A percentile compares a stretch with the other conserved stretches of the same genome.
phyloP scores from a whole-genome alignment of 2,888 invertebrate species.

The Oegoconia quadripuncta region DNA sequence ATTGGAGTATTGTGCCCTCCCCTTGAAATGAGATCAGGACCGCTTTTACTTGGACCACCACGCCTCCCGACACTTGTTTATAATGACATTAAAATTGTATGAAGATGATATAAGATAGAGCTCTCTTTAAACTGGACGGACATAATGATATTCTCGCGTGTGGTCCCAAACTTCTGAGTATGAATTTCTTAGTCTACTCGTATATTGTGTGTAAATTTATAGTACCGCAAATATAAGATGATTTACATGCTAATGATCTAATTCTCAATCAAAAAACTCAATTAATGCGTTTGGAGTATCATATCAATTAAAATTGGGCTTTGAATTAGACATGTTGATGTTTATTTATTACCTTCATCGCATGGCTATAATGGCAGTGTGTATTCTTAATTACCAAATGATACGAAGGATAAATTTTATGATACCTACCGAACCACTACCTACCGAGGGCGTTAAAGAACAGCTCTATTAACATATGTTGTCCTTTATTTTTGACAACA shows the following conservation, averaged over 20 bases:
- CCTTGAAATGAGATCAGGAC: constrained; percentile 41
- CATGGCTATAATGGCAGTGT: too few species aligned
- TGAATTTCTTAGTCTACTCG: constrained; percentile 38
- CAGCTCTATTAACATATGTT: too few species aligned
- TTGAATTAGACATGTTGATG: constrained; percentile 44
- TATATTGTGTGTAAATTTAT: constrained; percentile 42
- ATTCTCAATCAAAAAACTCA: constrained; percentile 37
- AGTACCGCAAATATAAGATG: constrained; percentile 34
- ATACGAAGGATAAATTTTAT: too few species aligned
- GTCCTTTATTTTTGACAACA: too few species aligned
- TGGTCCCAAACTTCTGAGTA: constrained; percentile 49
- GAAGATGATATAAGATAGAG: constrained; percentile 31
- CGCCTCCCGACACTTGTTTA: constrained; percentile 29
- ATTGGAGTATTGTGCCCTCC: constrained; percentile 50
- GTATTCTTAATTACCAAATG: too few species aligned
- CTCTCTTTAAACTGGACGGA: constrained; percentile 34
- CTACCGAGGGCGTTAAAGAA: too few species aligned
- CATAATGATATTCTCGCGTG: constrained; percentile 53
- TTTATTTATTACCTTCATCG: constrained; percentile 36
- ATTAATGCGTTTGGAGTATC: constrained; percentile 38
- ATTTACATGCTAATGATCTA: constrained; percentile 48
- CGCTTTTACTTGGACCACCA: constrained; percentile 33
- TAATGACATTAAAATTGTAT: constrained; percentile 23
- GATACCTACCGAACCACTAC: too few species aligned
- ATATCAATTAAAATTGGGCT: constrained; percentile 45